Conservation (phyloP, 1,140 invertebrate species). For the Luehdorfia chinensis region DNA sequence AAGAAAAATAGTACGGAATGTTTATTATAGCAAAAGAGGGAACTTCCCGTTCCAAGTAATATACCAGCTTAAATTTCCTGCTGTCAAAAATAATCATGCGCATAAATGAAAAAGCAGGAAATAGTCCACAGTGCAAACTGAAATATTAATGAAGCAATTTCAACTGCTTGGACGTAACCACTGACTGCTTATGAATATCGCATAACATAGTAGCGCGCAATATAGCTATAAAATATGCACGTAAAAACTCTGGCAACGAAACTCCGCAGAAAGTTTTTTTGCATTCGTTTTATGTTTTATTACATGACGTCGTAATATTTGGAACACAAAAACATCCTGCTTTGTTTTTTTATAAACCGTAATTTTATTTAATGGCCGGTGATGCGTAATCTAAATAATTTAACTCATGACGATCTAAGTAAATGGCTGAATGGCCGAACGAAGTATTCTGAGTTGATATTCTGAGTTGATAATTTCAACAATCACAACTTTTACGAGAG, state of each 20-base stretch:
- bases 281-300: neutral
- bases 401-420: too few relatives aligned
- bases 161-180: slow-evolving; percentile 10
- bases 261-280: neutral
- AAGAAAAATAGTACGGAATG: too few relatives aligned
- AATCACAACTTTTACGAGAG: too few relatives aligned
- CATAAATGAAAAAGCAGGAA: slow-evolving; percentile 1
- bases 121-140: neutral
- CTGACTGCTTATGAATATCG: slow-evolving; percentile 12
- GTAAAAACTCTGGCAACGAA: neutral
- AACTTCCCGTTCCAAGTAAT: too few relatives aligned
- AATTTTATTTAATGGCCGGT: too few relatives aligned
- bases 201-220: neutral
- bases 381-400: too few relatives aligned
- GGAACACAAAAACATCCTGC: too few relatives aligned
- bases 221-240: slow-evolving; percentile 2
- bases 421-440: too few relatives aligned
- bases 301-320: neutral
- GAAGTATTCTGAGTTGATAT: too few relatives aligned
- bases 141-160: slow-evolving; percentile 13
- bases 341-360: too few relatives aligned
- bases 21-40: too few relatives aligned
- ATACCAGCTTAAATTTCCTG: neutral
- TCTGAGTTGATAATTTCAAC: too few relatives aligned
- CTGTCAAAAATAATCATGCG: slow-evolving; percentile 1